These are phyloP conservation scores for Dascillus cervinus DNA, from an alignment of 2,888 invertebrate species.

Conservation along the genomic window DNA sequence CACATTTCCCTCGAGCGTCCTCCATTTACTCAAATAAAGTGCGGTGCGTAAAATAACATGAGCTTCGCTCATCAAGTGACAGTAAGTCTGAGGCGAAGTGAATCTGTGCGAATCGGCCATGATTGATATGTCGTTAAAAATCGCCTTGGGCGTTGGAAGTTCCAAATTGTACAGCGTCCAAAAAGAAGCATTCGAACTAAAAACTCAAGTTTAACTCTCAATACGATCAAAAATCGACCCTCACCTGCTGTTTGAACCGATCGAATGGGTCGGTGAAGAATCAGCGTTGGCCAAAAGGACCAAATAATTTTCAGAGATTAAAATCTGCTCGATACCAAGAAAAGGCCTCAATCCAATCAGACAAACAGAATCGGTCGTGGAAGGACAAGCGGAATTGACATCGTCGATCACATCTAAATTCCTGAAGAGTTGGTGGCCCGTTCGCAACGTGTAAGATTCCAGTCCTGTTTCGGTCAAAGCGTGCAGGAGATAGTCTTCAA, in stretches of 20 bases:
- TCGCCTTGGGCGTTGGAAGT: constrained; percentile 53
- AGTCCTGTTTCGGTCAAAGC: constrained; percentile 68
- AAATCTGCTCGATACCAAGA: constrained; percentile 51
- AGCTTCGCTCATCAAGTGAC: constrained; percentile 65
- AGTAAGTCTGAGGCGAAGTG: constrained; percentile 59
- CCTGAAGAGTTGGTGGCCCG: constrained; percentile 54
- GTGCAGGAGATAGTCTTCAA: constrained; percentile 63
- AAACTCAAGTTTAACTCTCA: constrained; percentile 8
- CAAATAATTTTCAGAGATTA: constrained; percentile 46
- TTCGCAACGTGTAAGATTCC: constrained; percentile 65
- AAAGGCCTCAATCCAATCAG: constrained; percentile 62
- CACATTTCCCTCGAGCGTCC: constrained; percentile 33
- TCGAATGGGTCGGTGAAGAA: constrained; percentile 45
- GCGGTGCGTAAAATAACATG: constrained; percentile 56
- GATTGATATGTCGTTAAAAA: constrained; percentile 63
- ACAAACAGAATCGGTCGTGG: constrained; percentile 54
- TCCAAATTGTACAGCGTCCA: constrained; percentile 71
- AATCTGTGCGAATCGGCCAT: constrained; percentile 57
- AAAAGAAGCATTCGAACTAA: constrained; percentile 38
- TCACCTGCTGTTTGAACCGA: constrained; percentile 37
- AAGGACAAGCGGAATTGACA: constrained; percentile 46
- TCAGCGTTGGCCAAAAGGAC: constrained; percentile 52
- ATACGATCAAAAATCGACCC: background rate
- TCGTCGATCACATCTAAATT: constrained; percentile 43
- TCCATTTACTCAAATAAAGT: constrained; percentile 38